These are phyloP conservation scores for Palloptera scutellata DNA, from an alignment of 2,888 invertebrate genomes.

Conservation along the genomic window DNA sequence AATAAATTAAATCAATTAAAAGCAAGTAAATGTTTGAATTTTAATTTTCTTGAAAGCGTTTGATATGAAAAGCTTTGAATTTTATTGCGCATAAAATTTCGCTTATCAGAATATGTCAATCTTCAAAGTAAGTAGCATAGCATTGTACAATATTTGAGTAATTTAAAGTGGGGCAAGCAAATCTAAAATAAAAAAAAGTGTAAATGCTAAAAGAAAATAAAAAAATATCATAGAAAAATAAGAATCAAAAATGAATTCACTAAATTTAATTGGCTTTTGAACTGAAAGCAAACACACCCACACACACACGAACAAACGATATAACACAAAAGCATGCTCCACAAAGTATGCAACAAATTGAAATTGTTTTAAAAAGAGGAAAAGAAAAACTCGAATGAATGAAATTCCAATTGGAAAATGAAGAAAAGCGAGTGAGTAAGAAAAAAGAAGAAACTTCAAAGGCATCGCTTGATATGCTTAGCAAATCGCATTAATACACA, in stretches of 20 bases:
- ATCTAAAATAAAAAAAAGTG: neutral
- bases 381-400: constrained; percentile 2
- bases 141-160: neutral
- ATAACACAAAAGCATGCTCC: constrained; percentile 17
- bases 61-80: neutral
- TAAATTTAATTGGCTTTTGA: constrained; percentile 29
- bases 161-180: neutral
- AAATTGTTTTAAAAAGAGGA: constrained; percentile 39
- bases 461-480: constrained; percentile 25
- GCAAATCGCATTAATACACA: constrained; percentile 35
- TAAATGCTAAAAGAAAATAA: neutral
- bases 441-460: constrained; percentile 26
- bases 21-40: constrained; percentile 37
- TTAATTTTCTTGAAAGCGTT: constrained; percentile 23
- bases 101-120: constrained; percentile 31
- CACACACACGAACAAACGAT: neutral
- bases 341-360: constrained; percentile 51
- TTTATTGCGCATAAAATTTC: too few species aligned
- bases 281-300: constrained; percentile 8
- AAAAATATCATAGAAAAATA: neutral
- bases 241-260: neutral
- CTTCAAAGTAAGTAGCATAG: neutral
- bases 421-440: neutral
- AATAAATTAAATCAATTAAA: constrained; percentile 28
- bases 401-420: constrained; percentile 35